Evolutionary conservation across 2,797 vertebrate species (phyloP), one percentile per base, ranked within the genome.

Genomic region (Fringilla coelebs): DNA sequence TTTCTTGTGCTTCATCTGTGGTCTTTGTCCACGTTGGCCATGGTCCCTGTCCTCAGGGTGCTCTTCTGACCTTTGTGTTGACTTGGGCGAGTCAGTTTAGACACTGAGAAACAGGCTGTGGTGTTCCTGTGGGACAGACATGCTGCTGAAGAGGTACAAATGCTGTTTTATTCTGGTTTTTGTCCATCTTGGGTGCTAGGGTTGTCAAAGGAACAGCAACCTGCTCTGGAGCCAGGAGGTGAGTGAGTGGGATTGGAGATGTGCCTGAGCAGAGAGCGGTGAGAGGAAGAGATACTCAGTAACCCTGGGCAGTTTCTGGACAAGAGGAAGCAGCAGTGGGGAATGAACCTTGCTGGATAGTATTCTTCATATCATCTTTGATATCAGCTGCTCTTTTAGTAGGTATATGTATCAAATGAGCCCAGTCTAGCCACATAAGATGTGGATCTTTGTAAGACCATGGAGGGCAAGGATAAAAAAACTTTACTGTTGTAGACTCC

Each of bases 1-100:
- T 34, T 67, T 31, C 29, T 43, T 24, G 7, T 38, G 63, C 26
- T 60, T 43, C 48, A 20, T 36, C 57, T 31, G 0, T 25, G 62
- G 26, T 29, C 24, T 45, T 49, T 79, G 57, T 74, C 41, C 32
- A 10, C 1, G 0, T 11, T 80, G 0, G 1, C 63, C 0, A 0
- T 28, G 46, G 57, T 79, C 52, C 51, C 40, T 89, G 63, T 21
- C 58, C 8, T 0, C 32, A 52, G 46, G 7, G 3, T 41, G 38
- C 66, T 55, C 62, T 51, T 62, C 76, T 85, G 41, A 46, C 45
- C 38, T 17, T 11, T 52, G 11, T 43, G 11, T 78, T 81, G 45
- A 49, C 58, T 80, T 15, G 12, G 52, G 32, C 1, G 6, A 25
- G 41, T 40, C 43, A 0, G 0, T 34, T 81, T 32, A 52, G 48